A percentile compares a stretch with the other conserved stretches of the same genome.
Conservation (phyloP, 2,797 vertebrate species). For the Aselliscus stoliczkanus region DNA sequence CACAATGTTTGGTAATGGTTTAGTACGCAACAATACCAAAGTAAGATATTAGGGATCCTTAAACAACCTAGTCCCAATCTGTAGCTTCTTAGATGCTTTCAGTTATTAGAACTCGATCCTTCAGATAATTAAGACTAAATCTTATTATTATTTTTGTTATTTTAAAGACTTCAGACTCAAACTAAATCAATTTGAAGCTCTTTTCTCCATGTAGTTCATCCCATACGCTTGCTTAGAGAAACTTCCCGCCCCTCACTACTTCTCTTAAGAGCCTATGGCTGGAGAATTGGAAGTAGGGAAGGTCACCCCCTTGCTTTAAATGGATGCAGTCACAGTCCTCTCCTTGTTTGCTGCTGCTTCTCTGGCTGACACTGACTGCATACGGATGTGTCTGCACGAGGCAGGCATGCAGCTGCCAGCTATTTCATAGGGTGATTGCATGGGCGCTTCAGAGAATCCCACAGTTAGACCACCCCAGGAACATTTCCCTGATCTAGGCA, state of each 20-base stretch:
- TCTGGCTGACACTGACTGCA: neutral
- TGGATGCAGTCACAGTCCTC: neutral
- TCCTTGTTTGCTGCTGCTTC: neutral
- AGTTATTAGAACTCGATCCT: conserved; percentile 14
- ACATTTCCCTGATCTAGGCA: neutral
- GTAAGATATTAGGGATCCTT: neutral
- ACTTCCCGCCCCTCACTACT: neutral
- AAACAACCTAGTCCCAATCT: neutral
- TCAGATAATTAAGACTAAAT: neutral
- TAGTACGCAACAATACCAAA: neutral
- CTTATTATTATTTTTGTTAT: neutral
- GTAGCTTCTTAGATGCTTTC: neutral
- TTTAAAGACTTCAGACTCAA: neutral
- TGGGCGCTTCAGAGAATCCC: neutral
- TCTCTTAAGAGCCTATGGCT: neutral
- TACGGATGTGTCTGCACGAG: neutral
- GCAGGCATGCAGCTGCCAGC: neutral
- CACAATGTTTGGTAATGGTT: neutral
- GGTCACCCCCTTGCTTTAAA: neutral
- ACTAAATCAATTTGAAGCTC: conserved; percentile 13
- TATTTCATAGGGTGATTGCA: neutral
- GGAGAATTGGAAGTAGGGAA: neutral
- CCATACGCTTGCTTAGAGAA: neutral
- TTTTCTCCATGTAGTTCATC: neutral
- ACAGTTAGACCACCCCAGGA: neutral